These are phyloP conservation scores for Microctonus hyperodae DNA, from an alignment of 2,888 invertebrate genomes.

Conservation along the genomic window DNA sequence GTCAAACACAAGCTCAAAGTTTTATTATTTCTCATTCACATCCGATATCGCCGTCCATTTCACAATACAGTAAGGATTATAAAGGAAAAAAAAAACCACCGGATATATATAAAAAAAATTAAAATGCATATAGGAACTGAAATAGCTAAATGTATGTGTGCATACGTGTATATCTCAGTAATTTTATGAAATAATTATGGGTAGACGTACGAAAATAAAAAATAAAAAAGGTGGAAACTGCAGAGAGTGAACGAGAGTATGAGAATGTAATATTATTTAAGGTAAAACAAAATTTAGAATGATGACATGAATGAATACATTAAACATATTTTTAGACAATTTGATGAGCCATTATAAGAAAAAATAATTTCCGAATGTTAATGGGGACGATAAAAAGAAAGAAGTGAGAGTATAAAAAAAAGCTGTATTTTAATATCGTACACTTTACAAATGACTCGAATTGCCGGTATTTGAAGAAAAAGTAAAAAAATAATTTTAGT, in stretches of 20 bases:
- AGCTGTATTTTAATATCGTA: constrained; percentile 53
- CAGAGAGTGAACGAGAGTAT: constrained; percentile 13
- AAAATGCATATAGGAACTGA: background rate
- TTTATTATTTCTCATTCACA: constrained; percentile 13
- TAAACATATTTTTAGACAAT: constrained; percentile 52
- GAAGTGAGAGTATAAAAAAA: constrained; percentile 30
- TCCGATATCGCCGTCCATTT: constrained; percentile 32
- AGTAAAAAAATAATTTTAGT: background rate
- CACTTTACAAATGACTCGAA: constrained; percentile 45
- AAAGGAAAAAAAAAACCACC: background rate
- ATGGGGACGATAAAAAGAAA: constrained; percentile 24
- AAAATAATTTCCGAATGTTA: constrained; percentile 16
- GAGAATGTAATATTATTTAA: constrained; percentile 9
- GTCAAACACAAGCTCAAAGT: constrained; percentile 4
- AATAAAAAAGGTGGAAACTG: background rate
- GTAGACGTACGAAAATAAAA: constrained; percentile 12
- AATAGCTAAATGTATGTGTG: background rate
- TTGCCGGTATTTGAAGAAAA: constrained; percentile 33
- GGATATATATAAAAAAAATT: background rate
- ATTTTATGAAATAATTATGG: background rate
- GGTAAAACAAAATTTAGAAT: constrained; percentile 11
- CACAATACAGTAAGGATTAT: constrained; percentile 16
- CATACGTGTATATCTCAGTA: background rate
- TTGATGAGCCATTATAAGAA: constrained; percentile 42
- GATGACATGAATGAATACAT: constrained; percentile 35